phyloP scores from a whole-genome alignment of 2,113 vertebrate species.

The Ameiurus melas region DNA sequence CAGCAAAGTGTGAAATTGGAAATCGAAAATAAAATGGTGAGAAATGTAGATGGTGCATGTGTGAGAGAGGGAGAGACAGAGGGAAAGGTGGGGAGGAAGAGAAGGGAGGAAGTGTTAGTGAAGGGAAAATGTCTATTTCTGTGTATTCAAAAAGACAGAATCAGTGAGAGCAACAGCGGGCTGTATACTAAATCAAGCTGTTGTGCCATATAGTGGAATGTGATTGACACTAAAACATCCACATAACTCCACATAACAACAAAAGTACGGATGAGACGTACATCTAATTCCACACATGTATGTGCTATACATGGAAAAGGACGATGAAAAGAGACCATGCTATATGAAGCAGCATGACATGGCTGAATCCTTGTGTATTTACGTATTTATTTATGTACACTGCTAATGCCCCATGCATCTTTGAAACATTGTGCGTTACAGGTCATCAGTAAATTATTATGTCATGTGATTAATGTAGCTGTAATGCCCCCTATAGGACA shows the following conservation, averaged over 20 bases:
- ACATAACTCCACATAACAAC: background rate
- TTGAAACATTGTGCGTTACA: too few species aligned
- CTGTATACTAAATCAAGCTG: slow-evolving; percentile 16
- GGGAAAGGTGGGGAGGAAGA: slow-evolving; percentile 26
- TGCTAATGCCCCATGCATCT: background rate
- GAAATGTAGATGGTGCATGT: slow-evolving; percentile 15
- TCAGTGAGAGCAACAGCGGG: background rate
- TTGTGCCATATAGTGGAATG: background rate
- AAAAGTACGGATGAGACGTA: background rate
- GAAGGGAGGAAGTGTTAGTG: slow-evolving; percentile 43
- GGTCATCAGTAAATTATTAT: background rate
- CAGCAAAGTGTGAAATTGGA: slow-evolving; percentile 32
- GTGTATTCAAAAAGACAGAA: slow-evolving; percentile 31
- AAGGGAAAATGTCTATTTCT: slow-evolving; percentile 7
- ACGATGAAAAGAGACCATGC: background rate
- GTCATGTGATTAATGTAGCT: background rate
- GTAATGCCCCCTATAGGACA: slow-evolving; percentile 33
- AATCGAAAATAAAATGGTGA: slow-evolving; percentile 38
- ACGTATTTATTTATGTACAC: background rate
- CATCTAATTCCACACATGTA: background rate
- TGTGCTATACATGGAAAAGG: background rate
- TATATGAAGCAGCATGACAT: background rate
- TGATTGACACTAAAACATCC: background rate
- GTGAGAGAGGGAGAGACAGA: slow-evolving; percentile 31
- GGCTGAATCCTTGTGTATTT: slow-evolving; percentile 14